Evolutionary conservation across 2,797 vertebrate genomes (phyloP), one percentile per base, ranked within the genome.

Genomic region (Poeciliopsis presidionis): DNA sequence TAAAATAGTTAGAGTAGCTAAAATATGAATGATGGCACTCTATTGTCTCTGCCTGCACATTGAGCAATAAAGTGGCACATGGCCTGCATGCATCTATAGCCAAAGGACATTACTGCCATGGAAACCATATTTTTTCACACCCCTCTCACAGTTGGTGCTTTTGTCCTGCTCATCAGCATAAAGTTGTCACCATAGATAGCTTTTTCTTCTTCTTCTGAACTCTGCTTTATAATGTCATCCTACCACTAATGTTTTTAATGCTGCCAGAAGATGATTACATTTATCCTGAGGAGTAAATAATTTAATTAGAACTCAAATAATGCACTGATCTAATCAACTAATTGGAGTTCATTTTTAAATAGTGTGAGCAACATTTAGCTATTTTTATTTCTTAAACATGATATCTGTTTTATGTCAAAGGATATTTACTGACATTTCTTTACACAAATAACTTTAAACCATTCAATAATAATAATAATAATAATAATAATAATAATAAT

Each of bases 81-180:
- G 76, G 74, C 78, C 84, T 76, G 63, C 76, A 61, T 84, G 79
- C 84, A 86, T 75, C 16, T 51, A 33, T 72, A 75, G 84, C 85
- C 83, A 12, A 47, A 83, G 90, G 89, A 81, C 81, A 77, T 71
- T 39, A 74, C 93, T 86, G 49, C 90, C 87, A 93, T 92, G 90
- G 89, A 86, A 92, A 93, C 92, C 57, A 81, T 85, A 88, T 75
- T 89, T 82, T 81, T 87, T 59, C 81, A 91, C 89, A 83, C 81
- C 77, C 86, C 43, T 83, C 79, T 80, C 13, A 20, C 20, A 59
- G 43, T 43, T 59, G 74, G 43, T 88, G 61, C 83, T 80, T 71
- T 70, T 73, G 76, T 79, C 67, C 75, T 81, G 75, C 76, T 92
- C 79, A 41, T 72, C 47, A 76, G 69, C 43, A 45, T 55, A 73